Conservation (phyloP, 2,797 vertebrate genomes). For the Myotis myotis region DNA sequence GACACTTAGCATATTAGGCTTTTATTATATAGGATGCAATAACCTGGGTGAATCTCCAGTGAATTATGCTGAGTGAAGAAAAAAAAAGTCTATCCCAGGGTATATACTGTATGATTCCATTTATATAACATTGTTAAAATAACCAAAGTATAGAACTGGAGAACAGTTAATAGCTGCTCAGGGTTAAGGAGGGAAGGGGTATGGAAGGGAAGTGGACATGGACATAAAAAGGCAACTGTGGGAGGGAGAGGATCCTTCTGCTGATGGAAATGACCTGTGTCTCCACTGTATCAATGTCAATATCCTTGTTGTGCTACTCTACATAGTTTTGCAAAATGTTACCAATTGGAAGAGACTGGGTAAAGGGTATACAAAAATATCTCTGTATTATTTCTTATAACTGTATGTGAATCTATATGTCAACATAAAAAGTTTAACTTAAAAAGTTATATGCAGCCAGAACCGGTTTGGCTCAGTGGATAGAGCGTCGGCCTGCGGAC, state of each 20-base stretch:
- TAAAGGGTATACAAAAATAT: background rate
- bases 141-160: background rate
- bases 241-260: background rate
- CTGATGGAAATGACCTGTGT: background rate
- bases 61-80: background rate
- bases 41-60: background rate
- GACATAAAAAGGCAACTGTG: background rate
- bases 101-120: background rate
- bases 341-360: background rate
- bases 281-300: background rate
- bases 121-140: slow-evolving; percentile 20
- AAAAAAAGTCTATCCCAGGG: background rate
- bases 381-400: slow-evolving; percentile 4
- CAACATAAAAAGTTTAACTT: slow-evolving; percentile 28
- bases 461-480: no score
- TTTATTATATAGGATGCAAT: background rate
- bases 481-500: no score
- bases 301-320: background rate
- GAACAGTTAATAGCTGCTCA: background rate
- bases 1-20: no score
- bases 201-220: background rate
- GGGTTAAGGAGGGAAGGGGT: background rate
- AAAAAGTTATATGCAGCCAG: background rate
- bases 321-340: background rate
- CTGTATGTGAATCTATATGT: background rate